Conservation (phyloP, 2,888 invertebrate species). For the Dendrolimus houi region DNA sequence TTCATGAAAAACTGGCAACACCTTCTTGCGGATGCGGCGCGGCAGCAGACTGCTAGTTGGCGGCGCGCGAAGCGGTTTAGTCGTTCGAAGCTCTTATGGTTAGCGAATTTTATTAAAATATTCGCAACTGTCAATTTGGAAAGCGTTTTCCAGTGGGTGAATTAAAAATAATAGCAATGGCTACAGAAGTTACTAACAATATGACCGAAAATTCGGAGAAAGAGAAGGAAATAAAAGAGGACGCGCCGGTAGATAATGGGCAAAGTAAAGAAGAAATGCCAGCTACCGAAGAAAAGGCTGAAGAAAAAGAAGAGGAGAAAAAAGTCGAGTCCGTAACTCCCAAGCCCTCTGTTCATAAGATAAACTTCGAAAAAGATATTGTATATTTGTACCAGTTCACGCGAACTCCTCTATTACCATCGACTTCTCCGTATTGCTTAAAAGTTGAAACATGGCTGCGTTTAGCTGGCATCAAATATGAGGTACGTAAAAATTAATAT, state of each 20-base stretch:
- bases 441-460: slow-evolving; percentile 98
- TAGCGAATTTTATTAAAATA: not conserved
- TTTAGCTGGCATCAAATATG: slow-evolving; percentile 93
- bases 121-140: no score
- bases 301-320: slow-evolving; percentile 65
- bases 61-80: not conserved
- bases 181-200: slow-evolving; percentile 85
- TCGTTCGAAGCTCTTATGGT: not conserved
- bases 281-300: slow-evolving; percentile 66
- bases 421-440: slow-evolving; percentile 93
- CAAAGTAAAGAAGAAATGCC: slow-evolving; percentile 59
- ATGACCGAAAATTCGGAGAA: slow-evolving; percentile 79
- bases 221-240: slow-evolving; percentile 77
- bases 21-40: no score
- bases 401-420: slow-evolving; percentile 91
- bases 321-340: slow-evolving; percentile 81
- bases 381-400: slow-evolving; percentile 97
- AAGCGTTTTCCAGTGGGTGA: not conserved
- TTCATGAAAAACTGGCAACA: no score
- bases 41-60: no score
- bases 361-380: slow-evolving; percentile 92
- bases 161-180: slow-evolving; percentile 70
- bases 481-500: slow-evolving; percentile 79
- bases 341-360: slow-evolving; percentile 89
- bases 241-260: slow-evolving; percentile 65